Conservation (phyloP, 1,140 invertebrate genomes). For the Drosophila busckii region DNA sequence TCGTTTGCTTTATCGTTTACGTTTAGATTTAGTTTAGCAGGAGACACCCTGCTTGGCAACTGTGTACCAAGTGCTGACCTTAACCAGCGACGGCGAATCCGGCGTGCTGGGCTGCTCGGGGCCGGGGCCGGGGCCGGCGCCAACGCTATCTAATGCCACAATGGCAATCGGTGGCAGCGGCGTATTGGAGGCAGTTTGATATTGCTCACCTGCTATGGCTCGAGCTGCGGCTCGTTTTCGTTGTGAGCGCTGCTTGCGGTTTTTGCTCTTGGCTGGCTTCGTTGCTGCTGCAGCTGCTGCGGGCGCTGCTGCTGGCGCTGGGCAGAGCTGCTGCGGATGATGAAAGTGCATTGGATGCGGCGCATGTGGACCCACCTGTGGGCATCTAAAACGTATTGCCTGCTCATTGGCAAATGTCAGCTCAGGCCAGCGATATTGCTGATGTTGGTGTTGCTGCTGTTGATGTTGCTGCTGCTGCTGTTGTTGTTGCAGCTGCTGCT, state of each 20-base stretch:
- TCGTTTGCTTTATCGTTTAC: not conserved
- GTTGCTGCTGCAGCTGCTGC: conserved; percentile 3
- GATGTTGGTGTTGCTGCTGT: conserved; percentile 2
- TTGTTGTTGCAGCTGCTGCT: conserved; percentile 6
- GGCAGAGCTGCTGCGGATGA: conserved; percentile 58
- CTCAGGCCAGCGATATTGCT: conserved; percentile 43
- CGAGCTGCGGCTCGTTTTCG: conserved; percentile 2
- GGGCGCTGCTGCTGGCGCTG: conserved; percentile 3
- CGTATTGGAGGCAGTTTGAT: conserved; percentile 3
- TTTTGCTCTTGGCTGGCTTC: conserved; percentile 32
- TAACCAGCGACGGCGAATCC: conserved; percentile 76
- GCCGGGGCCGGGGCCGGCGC: not conserved
- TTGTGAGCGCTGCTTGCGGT: conserved; percentile 20
- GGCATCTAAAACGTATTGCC: conserved; percentile 72
- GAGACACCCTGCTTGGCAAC: conserved; percentile 78
- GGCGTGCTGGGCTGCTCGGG: conserved; percentile 41
- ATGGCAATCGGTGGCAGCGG: conserved; percentile 15
- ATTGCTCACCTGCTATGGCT: not conserved
- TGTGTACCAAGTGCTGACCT: conserved; percentile 77
- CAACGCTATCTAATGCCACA: conserved; percentile 5
- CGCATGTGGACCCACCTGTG: conserved; percentile 69
- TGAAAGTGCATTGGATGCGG: conserved; percentile 71
- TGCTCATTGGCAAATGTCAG: conserved; percentile 65
- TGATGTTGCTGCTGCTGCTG: conserved; percentile 8
- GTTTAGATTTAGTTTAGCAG: conserved; percentile 69